These are phyloP conservation scores for Tichodroma muraria DNA, from an alignment of 2,113 vertebrate species.

Conservation along the genomic window DNA sequence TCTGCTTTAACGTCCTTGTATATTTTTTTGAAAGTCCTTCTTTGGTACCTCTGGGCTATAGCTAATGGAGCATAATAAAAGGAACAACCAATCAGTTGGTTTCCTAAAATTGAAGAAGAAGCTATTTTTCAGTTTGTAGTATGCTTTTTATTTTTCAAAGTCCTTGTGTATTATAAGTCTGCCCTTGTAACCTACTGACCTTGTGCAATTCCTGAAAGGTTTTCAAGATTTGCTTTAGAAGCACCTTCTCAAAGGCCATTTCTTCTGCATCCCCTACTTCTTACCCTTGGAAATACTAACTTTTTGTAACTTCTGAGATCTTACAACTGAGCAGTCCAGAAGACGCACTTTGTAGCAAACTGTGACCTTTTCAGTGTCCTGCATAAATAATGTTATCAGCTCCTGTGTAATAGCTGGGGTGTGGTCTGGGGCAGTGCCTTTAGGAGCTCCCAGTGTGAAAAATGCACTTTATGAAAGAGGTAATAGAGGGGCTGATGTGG, in stretches of 20 bases:
- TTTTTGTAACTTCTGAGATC: neutral
- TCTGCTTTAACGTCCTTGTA: neutral
- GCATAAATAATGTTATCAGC: neutral
- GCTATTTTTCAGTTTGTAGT: neutral
- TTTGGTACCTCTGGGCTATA: neutral
- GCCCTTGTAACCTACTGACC: neutral
- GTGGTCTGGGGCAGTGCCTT: neutral
- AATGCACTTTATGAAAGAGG: neutral
- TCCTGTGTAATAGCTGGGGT: neutral
- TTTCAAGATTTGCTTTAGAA: neutral
- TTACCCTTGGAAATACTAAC: neutral
- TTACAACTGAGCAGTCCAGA: neutral
- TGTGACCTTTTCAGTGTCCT: neutral
- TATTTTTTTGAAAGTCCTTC: neutral
- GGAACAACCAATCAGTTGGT: rapidly evolving
- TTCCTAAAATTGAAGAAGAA: neutral
- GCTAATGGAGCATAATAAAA: neutral
- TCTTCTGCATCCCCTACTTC: neutral
- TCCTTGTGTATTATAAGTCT: neutral
- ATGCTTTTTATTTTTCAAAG: neutral
- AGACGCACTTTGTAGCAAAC: neutral
- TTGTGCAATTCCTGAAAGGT: neutral
- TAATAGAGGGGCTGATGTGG: neutral
- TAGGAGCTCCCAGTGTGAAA: neutral
- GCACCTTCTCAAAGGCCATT: neutral